Evolutionary conservation across 1,140 invertebrate genomes (phyloP).

Genomic region (Helicoverpa armigera): DNA sequence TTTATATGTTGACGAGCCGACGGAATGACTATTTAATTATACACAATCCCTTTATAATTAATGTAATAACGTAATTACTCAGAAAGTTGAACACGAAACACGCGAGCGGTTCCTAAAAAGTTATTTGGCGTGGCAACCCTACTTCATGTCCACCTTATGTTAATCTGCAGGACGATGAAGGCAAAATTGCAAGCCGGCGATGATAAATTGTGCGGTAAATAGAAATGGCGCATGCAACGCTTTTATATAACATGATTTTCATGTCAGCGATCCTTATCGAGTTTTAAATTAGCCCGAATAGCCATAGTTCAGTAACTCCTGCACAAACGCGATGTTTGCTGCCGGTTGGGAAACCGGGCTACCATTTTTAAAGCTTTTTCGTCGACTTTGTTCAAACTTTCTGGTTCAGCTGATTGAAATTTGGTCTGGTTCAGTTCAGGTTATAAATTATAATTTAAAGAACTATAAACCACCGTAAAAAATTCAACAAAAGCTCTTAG

Average conservation of each 20-base stretch:
- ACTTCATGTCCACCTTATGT: slow-evolving; percentile 29
- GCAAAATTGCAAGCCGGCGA: slow-evolving; percentile 36
- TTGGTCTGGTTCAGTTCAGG: background rate
- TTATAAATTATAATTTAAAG: too few relatives aligned
- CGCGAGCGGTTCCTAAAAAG: background rate
- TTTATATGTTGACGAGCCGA: too few relatives aligned
- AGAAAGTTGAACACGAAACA: background rate
- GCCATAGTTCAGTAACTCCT: slow-evolving; percentile 29
- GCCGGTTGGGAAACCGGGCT: background rate
- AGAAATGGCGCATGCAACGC: slow-evolving; percentile 48
- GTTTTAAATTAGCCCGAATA: slow-evolving; percentile 38
- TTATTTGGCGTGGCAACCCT: slow-evolving; percentile 4
- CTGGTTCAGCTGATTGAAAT: slow-evolving; percentile 1
- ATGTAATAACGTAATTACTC: background rate
- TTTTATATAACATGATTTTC: slow-evolving; percentile 48
- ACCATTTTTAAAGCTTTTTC: slow-evolving; percentile 20
- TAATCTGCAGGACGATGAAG: slow-evolving; percentile 41
- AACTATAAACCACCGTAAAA: background rate
- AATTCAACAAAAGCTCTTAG: background rate
- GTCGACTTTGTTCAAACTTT: background rate
- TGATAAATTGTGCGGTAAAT: slow-evolving; percentile 49
- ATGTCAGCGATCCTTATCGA: slow-evolving; percentile 42
- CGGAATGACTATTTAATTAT: too few relatives aligned
- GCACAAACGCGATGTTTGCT: slow-evolving; percentile 36
- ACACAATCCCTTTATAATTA: too few relatives aligned